Evolutionary conservation across 2,113 vertebrate species (phyloP).

Genomic region (Pseudopipra pipra): DNA sequence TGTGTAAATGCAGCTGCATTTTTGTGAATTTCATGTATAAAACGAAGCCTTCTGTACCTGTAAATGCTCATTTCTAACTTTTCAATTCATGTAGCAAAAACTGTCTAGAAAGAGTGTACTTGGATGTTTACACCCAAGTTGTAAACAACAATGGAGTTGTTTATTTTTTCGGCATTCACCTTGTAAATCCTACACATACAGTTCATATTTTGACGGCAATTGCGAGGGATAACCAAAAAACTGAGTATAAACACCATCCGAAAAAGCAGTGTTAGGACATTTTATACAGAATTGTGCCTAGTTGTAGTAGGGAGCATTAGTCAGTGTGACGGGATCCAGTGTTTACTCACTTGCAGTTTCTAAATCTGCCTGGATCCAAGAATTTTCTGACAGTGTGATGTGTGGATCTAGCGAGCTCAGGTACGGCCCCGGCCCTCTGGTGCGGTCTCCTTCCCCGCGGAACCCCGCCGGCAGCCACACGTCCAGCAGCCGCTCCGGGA

Average conservation of each 20-base stretch:
- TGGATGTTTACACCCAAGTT: neutral
- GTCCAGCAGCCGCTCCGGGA: neutral
- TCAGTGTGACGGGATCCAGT: neutral
- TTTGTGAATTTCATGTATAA: neutral
- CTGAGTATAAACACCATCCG: neutral
- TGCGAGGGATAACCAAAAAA: neutral
- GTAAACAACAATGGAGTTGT: neutral
- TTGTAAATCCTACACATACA: neutral
- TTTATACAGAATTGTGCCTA: neutral
- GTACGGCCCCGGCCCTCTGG: neutral
- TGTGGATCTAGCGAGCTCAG: neutral
- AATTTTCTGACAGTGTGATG: neutral
- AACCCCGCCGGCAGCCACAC: neutral
- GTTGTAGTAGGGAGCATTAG: neutral
- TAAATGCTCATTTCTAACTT: neutral
- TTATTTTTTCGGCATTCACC: neutral
- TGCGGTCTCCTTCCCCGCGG: rapidly evolving
- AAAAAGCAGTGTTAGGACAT: neutral
- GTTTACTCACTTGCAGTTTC: neutral
- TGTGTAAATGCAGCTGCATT: neutral
- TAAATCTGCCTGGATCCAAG: neutral
- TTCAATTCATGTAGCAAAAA: neutral
- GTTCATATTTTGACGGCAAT: neutral
- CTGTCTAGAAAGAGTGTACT: neutral
- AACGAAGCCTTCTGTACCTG: neutral